Evolutionary conservation across 2,888 invertebrate genomes (phyloP), one percentile per base, ranked within the genome.

Genomic region (Amiota communis): DNA sequence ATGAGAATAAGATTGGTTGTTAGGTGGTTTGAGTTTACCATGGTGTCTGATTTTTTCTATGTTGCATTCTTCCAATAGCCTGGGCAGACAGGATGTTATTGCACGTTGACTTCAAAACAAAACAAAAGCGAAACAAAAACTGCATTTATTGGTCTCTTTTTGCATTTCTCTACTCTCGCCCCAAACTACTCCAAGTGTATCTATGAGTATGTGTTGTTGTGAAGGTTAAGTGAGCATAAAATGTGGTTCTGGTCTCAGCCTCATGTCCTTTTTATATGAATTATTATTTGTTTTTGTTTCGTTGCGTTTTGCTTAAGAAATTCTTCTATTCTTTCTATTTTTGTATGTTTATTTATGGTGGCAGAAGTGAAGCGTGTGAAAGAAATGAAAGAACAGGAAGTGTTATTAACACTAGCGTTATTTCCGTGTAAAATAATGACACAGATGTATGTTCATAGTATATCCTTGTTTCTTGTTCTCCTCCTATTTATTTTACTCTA

Each of bases 221-320:
- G 67, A 51, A 68, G 53, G 51, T 53, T 68, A 68, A 68, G 67
- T 68, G 67, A 23, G 67, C 67, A 68, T 46, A 68, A 49, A 51
- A 68, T 49, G 49, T 20, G 65, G 84, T 82, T 85, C 84, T 81
- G 84, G 59, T 15, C 12, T 8, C 8, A 59, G 9, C 15, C 15
- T 20, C 59, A 59, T 8, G 20, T n/a, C 12, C 17, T 15, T 11
- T 20, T 59, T 17, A 8, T 20, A 59, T 11, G 15, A 59, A 59
- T 59, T 59, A 59, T 59, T 36, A 36, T 36, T 36, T 36, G 36
- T 36, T 36, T 36, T 36, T 36, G 36, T 6, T 36, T 36, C 6
- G 36, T 36, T 36, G 36, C 36, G 6, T 36, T 36, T 59, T 59
- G 15, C 59, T 59, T 1, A 59, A 59, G 9, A 59, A 20, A 59